A percentile compares a stretch with the other conserved stretches of the same genome.
Conservation (phyloP, 2,888 invertebrate species). For the Mythimna ferrago region DNA sequence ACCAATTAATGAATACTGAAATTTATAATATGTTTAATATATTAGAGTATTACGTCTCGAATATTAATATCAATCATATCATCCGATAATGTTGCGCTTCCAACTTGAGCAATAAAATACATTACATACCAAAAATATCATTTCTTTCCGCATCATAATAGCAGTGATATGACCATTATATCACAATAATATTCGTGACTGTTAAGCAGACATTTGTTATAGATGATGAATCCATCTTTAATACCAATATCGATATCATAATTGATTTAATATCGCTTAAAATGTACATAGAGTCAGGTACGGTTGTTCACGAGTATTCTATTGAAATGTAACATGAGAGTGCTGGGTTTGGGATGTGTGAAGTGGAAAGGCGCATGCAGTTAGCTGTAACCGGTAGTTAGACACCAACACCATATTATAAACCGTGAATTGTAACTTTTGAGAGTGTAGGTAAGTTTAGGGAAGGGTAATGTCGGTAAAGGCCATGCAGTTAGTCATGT, state of each 20-base stretch:
- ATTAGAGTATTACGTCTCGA: slow-evolving; percentile 76
- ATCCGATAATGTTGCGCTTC: slow-evolving; percentile 76
- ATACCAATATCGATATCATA: slow-evolving; percentile 59
- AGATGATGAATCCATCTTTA: slow-evolving; percentile 41
- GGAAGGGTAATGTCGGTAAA: slow-evolving; percentile 70
- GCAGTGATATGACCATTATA: slow-evolving; percentile 87
- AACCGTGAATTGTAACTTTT: slow-evolving; percentile 17
- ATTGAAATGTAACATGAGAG: slow-evolving; percentile 46
- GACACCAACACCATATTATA: slow-evolving; percentile 73
- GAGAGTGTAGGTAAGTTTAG: slow-evolving; percentile 65
- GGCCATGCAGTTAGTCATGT: slow-evolving; percentile 80
- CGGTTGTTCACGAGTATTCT: slow-evolving; percentile 42
- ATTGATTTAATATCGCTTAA: slow-evolving; percentile 58
- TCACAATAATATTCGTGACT: slow-evolving; percentile 79
- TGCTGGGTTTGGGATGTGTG: slow-evolving; percentile 76
- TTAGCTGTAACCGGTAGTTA: slow-evolving; percentile 75
- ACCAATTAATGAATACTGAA: slow-evolving; percentile 74
- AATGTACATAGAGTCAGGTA: slow-evolving; percentile 53
- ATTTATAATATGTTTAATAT: slow-evolving; percentile 68
- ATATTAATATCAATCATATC: slow-evolving; percentile 77
- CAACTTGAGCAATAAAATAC: slow-evolving; percentile 86
- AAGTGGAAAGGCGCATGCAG: slow-evolving; percentile 81
- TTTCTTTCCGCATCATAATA: slow-evolving; percentile 80
- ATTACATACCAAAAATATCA: slow-evolving; percentile 87
- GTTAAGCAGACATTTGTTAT: slow-evolving; percentile 57